phyloP scores from a whole-genome alignment of 2,888 invertebrate genomes.

The Cataglyphis cursor region DNA sequence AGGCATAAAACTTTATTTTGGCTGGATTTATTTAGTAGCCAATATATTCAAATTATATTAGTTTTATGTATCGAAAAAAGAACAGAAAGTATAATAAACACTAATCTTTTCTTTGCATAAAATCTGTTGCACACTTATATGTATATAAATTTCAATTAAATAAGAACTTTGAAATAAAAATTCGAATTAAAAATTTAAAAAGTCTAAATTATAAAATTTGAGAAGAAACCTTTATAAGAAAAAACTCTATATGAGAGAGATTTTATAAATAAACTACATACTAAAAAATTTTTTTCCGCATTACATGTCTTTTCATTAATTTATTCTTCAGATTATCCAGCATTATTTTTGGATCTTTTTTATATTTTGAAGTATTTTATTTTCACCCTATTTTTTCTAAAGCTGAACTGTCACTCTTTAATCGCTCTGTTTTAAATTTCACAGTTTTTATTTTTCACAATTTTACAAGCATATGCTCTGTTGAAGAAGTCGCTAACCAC shows the following conservation, averaged over 20 bases:
- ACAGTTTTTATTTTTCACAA: conserved; percentile 87
- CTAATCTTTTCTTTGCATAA: not conserved
- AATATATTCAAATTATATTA: not conserved
- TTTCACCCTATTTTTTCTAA: not conserved
- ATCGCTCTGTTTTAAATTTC: conserved; percentile 84
- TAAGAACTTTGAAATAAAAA: not conserved
- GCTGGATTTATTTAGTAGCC: not conserved
- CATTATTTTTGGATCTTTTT: too few relatives aligned
- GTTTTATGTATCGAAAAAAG: not conserved
- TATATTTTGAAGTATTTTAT: too few relatives aligned
- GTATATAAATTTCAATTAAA: not conserved
- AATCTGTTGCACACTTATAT: not conserved
- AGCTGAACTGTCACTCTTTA: conserved; percentile 75
- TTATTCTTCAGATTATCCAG: too few relatives aligned
- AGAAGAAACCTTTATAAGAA: not conserved
- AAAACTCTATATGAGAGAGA: not conserved
- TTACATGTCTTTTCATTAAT: too few relatives aligned
- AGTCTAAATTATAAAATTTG: not conserved
- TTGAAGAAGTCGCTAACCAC: conserved; percentile 92
- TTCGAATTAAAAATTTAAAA: not conserved
- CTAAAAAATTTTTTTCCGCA: too few relatives aligned
- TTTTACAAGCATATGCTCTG: conserved; percentile 86
- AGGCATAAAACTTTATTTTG: not conserved
- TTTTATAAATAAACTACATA: too few relatives aligned
- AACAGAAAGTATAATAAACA: not conserved